These are phyloP conservation scores for Xiphydria camelus DNA, from an alignment of 2,888 invertebrate species.

Conservation along the genomic window DNA sequence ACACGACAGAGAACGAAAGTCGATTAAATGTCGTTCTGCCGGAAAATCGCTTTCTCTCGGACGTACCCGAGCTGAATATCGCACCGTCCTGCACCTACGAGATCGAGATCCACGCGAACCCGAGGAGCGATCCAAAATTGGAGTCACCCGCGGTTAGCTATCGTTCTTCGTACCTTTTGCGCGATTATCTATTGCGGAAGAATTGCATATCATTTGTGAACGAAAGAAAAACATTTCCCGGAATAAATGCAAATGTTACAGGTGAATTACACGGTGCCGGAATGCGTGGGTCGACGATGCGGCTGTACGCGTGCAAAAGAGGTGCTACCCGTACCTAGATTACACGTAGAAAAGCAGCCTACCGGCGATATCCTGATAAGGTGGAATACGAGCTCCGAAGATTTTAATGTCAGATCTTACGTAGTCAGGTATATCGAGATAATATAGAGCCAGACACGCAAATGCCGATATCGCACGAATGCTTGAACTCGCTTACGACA, in stretches of 20 bases:
- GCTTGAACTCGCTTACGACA: no score
- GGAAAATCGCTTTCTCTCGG: conserved; percentile 29
- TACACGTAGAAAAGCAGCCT: conserved; percentile 21
- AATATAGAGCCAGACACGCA: no score
- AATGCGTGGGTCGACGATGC: conserved; percentile 42
- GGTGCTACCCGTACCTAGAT: conserved; percentile 33
- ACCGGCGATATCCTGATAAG: conserved; percentile 26
- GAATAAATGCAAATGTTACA: conserved; percentile 16
- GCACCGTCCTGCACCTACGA: conserved; percentile 42
- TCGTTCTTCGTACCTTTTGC: no score
- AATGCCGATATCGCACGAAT: no score
- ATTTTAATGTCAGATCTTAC: conserved; percentile 28
- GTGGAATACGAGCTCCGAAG: conserved; percentile 31
- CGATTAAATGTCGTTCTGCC: conserved; percentile 37
- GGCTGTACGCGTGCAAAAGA: conserved; percentile 29
- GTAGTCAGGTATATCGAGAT: conserved; percentile 32
- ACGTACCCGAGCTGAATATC: conserved; percentile 40
- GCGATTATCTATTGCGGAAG: no score
- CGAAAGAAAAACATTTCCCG: neutral
- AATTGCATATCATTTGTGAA: no score
- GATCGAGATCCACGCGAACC: conserved; percentile 46
- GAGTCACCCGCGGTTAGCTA: conserved; percentile 11
- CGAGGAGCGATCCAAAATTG: conserved; percentile 29
- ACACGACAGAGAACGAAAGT: conserved; percentile 29
- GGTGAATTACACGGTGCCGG: conserved; percentile 42